Evolutionary conservation across 2,888 invertebrate genomes (phyloP), one percentile per base, ranked within the genome.

Genomic region (Parthenolecanium corni): DNA sequence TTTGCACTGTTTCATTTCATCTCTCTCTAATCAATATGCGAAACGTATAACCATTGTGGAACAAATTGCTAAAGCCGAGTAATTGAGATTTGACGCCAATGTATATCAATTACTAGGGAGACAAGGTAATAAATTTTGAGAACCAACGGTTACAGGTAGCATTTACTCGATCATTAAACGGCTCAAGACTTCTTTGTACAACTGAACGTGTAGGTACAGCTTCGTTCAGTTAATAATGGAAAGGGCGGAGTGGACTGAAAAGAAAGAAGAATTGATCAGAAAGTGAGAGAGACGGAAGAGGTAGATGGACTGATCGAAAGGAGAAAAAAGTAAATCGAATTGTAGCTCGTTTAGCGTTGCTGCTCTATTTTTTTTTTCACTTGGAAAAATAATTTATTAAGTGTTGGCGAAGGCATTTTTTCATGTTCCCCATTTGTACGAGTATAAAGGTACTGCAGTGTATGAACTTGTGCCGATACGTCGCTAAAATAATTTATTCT

Each of bases 111-210:
- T 54, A 54, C 54, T 54, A 23, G 23, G n/a, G 16, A 14, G 54
- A 54, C 54, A 54, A 54, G 54, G 54, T 54, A 54, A 54, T 54
- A 54, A 54, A 54, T 54, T 54, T 42, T 42, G 40, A 40, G 24
- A 38, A 23, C 54, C 23, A 23, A 42, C 16, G 24, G 16, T 21
- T 42, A 54, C 54, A n/a, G 42, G 54, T 54, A 54, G 54, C 54
- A 42, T 42, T 31, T 54, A 42, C 24, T 54, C 54, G 54, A 54
- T 54, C 42, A 54, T 54, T 54, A 54, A 54, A 42, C 54, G 54
- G 54, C 42, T 54, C 42, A 54, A 23, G 23, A 11, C 23, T 12
- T 31, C 31, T 31, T 23, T 51, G 24, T 51, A n/a, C 23, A 14
- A 24, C 12, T 24, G 51, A 18, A 16, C 44, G 44, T 16, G 14